phyloP scores from a whole-genome alignment of 1,140 invertebrate genomes.

The Solenopsis invicta region DNA sequence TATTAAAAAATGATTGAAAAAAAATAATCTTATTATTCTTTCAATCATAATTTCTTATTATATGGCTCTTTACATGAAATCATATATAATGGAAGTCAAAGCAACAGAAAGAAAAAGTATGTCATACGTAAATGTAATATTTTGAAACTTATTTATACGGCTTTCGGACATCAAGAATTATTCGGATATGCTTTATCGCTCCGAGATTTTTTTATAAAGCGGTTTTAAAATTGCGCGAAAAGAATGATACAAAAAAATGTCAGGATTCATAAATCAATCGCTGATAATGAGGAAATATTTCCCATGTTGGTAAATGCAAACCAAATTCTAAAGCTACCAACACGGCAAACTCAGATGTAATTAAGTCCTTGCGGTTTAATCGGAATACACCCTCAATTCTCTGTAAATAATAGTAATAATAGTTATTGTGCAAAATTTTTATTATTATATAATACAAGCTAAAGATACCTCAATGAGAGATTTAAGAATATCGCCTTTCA shows the following conservation, averaged over 20 bases:
- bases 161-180: background rate
- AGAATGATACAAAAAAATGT: conserved; percentile 82
- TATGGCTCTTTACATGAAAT: background rate
- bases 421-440: conserved; percentile 38
- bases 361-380: conserved; percentile 96
- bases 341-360: conserved; percentile 97
- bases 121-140: background rate
- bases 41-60: background rate
- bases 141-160: conserved; percentile 10
- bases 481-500: conserved; percentile 95
- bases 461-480: conserved; percentile 93
- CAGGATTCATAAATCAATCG: conserved; percentile 95
- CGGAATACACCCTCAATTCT: conserved; percentile 96
- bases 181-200: conserved; percentile 28
- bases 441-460: conserved; percentile 53
- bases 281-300: conserved; percentile 98
- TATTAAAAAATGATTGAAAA: conserved; percentile 23
- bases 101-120: background rate
- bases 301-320: conserved; percentile 95
- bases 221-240: conserved; percentile 53
- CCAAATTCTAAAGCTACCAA: conserved; percentile 98
- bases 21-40: background rate
- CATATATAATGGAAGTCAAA: background rate
- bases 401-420: conserved; percentile 86
- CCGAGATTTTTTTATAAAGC: conserved; percentile 33